Evolutionary conservation across 2,113 vertebrate species (phyloP), one percentile per base, ranked within the genome.

Genomic region (Grantiella picta): DNA sequence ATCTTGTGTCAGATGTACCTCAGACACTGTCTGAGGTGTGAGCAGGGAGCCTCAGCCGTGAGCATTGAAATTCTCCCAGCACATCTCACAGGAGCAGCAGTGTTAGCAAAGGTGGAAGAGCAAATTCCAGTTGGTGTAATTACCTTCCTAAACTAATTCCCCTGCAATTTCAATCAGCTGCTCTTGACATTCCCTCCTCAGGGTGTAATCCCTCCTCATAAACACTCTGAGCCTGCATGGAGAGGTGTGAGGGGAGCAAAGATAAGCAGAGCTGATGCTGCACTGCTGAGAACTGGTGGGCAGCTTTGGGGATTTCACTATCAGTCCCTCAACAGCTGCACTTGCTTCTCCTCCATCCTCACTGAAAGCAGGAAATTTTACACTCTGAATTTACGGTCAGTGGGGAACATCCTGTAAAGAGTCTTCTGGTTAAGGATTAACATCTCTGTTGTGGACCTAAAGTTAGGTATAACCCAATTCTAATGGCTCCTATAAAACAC

Each of bases 111-210:
- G 89, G 92, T 50, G 94, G 83, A 92, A 94, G 69, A 96, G 83
- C 86, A 97, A 96, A 95, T 89, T 95, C 92, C 92, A 97, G 61
- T n/a, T 79, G 9, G 4, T 84, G 91, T 94, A 92, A 96, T 97
- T 96, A 94, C 94, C 94, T 95, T 86, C 89, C 91, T 82, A 92
- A 95, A 96, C 80, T 72, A 94, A 96, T 95, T 97, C 95, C 86
- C 89, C 81, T 89, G 89, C 78, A 96, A 91, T 94, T 95, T 96
- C 92, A 96, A 94, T 94, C 96, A 96, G 81, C 69, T 94, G 89
- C 86, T 94, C 94, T 91, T 95, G 86, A 95, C 89, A 72, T 95
- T 94, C 73, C 91, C 73, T 96, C 86, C 91, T 97, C 81, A 72
- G 80, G 72, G 91, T 95, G 72, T 65, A 96, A 96, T 89, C 86